Percentiles rank a stretch among this genome's conserved stretches.
Evolutionary conservation across 2,113 vertebrate species (phyloP).

Genomic region (Dolichallabes microphthalmus): DNA sequence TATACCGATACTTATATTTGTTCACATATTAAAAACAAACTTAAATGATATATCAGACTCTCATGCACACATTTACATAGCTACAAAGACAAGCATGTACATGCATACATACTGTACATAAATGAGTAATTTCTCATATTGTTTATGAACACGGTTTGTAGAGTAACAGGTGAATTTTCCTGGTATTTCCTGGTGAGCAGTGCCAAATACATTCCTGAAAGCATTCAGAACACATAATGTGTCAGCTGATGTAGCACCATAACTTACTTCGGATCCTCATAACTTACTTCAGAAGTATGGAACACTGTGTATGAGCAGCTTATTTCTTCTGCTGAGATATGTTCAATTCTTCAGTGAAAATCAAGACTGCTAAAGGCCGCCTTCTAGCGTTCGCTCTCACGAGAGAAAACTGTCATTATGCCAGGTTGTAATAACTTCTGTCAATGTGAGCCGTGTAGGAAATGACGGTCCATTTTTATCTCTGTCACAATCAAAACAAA

Average conservation of each 20-base stretch:
- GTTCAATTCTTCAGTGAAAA: neutral
- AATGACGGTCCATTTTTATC: slow-evolving; percentile 10
- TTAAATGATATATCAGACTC: neutral
- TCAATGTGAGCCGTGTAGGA: slow-evolving; percentile 1
- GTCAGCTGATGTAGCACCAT: slow-evolving; percentile 23
- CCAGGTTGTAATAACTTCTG: neutral
- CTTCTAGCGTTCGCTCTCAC: neutral
- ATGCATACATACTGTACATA: neutral
- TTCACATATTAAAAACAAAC: neutral
- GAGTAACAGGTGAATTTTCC: slow-evolving; percentile 50
- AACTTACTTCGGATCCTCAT: slow-evolving; percentile 11
- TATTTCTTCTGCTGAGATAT: neutral
- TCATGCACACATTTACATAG: neutral
- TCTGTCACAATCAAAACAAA: neutral
- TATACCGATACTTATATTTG: neutral
- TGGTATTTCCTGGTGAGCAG: slow-evolving; percentile 37
- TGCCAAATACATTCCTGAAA: slow-evolving; percentile 22
- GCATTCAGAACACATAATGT: slow-evolving; percentile 13
- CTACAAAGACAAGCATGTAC: neutral
- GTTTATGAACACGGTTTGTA: slow-evolving; percentile 29
- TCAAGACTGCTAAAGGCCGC: neutral
- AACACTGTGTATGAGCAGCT: neutral
- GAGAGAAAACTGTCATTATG: slow-evolving; percentile 18
- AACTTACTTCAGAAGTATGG: slow-evolving; percentile 20
- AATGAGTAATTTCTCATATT: neutral